Percentiles rank a stretch among this genome's conserved stretches.
phyloP scores from a whole-genome alignment of 1,140 invertebrate species.

The Thaumatotibia leucotreta region DNA sequence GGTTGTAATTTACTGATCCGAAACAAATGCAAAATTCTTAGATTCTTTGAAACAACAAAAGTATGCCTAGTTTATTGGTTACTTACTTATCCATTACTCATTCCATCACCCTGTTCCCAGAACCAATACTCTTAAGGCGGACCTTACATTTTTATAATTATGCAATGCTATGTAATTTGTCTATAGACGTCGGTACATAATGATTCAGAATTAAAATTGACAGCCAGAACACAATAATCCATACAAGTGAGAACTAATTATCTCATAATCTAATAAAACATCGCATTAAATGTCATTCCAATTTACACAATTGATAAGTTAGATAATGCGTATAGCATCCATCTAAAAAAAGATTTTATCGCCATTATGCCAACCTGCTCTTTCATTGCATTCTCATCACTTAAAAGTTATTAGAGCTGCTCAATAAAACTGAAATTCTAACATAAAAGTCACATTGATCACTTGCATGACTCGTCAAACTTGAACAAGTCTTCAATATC shows the following conservation, averaged over 20 bases:
- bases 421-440: background rate
- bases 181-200: too few species aligned
- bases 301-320: background rate
- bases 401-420: background rate
- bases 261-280: background rate
- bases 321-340: background rate
- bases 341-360: background rate
- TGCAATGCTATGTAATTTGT: too few species aligned
- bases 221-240: too few species aligned
- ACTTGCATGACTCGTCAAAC: background rate
- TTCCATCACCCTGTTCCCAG: too few species aligned
- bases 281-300: background rate
- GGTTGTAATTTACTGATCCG: too few species aligned
- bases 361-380: background rate
- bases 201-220: too few species aligned
- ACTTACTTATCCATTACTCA: too few species aligned
- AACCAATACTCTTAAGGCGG: too few species aligned
- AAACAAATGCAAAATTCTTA: too few species aligned
- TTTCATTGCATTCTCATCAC: background rate
- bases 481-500: constrained; percentile 2
- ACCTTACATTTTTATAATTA: too few species aligned
- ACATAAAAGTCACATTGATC: background rate
- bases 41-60: too few species aligned
- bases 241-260: background rate
- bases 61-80: too few species aligned